Evolutionary conservation across 2,888 invertebrate species (phyloP), one percentile per base, ranked within the genome.

Genomic region (Antitype chi): DNA sequence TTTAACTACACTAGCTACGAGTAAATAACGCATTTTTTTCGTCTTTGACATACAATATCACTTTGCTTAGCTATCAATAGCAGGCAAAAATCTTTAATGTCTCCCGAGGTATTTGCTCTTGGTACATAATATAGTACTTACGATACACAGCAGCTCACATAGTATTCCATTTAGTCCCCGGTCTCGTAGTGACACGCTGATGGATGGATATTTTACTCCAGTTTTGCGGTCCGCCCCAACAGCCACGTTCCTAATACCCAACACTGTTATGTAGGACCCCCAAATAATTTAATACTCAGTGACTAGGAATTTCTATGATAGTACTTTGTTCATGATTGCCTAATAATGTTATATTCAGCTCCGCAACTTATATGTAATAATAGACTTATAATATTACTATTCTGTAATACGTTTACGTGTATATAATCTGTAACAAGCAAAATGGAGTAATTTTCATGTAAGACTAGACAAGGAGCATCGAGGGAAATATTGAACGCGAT

Each of bases 141-240:
- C 63, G 68, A 53, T 49, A 63, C 60, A 60, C 68, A 72, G 49
- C 59, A 64, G 63, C 53, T 59, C 64, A 49, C 82, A 84, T 69
- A 84, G 80, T 79, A 73, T 84, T 75, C 67, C 64, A 73, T 86
- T 87, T 84, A 76, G 80, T 80, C 80, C 66, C 63, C 69, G 76
- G 70, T 80, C 57, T 80, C 69, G 70, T 62, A 69, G 73, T 87
- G 85, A 87, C 87, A 84, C 25, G 64, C 81, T 84, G 84, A 87
- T 84, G 81, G 87, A 84, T 84, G 87, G 76, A 72, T 87, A 76
- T 80, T 86, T 80, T 63, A 74, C 76, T 84, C 68, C 74, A 86
- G 80, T 87, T 74, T 67, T 70, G 80, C 66, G 79, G 71, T 84
- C 68, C 67, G 70, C 78, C 71, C 62, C 68, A n/a, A 55, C 71